Conservation (phyloP, 2,113 vertebrate species). For the Taxidea taxus region DNA sequence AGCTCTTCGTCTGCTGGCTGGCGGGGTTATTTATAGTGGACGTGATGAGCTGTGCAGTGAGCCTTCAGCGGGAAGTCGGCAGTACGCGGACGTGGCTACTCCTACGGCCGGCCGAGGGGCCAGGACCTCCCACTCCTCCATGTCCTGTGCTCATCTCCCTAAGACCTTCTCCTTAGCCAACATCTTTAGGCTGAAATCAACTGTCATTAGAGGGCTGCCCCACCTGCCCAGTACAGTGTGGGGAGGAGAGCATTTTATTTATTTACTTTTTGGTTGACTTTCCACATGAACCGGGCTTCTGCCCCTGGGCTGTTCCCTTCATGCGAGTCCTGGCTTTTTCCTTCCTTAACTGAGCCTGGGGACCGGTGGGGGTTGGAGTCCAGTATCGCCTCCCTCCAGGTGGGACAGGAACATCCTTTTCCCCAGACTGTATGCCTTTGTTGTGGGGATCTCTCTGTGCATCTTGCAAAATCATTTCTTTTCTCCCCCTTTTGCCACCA, state of each 20-base stretch:
- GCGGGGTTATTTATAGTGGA: background rate
- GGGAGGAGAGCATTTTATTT: background rate
- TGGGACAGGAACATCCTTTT: too few relatives aligned
- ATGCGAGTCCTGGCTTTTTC: background rate
- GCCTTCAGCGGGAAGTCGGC: background rate
- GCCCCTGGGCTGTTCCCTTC: background rate
- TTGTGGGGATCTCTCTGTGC: too few relatives aligned
- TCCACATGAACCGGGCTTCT: background rate
- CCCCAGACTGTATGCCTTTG: background rate
- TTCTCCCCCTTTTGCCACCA: background rate
- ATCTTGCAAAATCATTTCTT: background rate
- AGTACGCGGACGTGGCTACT: background rate
- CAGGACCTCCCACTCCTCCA: fast-evolving
- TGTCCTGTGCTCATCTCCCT: too few relatives aligned
- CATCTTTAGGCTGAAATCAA: too few relatives aligned
- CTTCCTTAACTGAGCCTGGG: background rate
- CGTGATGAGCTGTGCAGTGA: fast-evolving
- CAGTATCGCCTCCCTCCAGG: fast-evolving
- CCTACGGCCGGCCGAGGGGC: fast-evolving
- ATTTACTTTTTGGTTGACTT: too few relatives aligned
- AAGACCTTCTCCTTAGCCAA: background rate
- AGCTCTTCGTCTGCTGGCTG: background rate
- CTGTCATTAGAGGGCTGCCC: background rate
- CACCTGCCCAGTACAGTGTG: background rate
- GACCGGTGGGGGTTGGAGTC: background rate